Evolutionary conservation across 1,140 invertebrate species (phyloP).

Genomic region (Eriosoma lanigerum): DNA sequence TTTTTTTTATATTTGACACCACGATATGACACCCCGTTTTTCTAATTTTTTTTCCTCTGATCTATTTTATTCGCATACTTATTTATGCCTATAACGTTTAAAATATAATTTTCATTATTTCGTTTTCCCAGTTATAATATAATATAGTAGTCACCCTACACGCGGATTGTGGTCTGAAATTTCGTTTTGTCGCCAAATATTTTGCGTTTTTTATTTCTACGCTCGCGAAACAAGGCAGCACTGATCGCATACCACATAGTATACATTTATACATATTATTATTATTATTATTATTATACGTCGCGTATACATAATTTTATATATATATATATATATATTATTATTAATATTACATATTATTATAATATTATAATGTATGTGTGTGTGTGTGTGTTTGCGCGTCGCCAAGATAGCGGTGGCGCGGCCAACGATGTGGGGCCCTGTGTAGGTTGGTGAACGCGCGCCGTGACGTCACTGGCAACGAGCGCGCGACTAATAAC

Average conservation of each 20-base stretch:
- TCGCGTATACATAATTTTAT: not conserved
- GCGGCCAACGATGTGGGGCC: slow-evolving; percentile 40
- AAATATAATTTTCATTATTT: too few relatives aligned
- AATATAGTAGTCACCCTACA: too few relatives aligned
- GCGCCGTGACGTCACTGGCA: slow-evolving; percentile 45
- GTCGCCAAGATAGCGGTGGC: slow-evolving; percentile 28
- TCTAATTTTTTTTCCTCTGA: too few relatives aligned
- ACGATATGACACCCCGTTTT: too few relatives aligned
- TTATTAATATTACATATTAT: not conserved
- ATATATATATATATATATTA: not conserved
- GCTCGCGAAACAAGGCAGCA: slow-evolving; percentile 37
- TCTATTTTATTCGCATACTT: too few relatives aligned
- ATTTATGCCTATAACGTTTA: too few relatives aligned
- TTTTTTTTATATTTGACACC: too few relatives aligned
- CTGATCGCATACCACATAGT: slow-evolving; percentile 6
- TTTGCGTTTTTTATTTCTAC: too few relatives aligned
- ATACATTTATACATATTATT: not conserved
- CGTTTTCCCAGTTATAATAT: too few relatives aligned
- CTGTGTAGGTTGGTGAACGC: slow-evolving; percentile 51
- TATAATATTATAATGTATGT: too few relatives aligned
- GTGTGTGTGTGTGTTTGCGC: not conserved
- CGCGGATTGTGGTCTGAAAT: too few relatives aligned
- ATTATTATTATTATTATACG: not conserved
- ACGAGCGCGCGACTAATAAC: slow-evolving; percentile 32
- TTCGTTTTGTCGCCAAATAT: too few relatives aligned